phyloP scores from a whole-genome alignment of 2,888 invertebrate genomes.

The Lamellibrachia columna region DNA sequence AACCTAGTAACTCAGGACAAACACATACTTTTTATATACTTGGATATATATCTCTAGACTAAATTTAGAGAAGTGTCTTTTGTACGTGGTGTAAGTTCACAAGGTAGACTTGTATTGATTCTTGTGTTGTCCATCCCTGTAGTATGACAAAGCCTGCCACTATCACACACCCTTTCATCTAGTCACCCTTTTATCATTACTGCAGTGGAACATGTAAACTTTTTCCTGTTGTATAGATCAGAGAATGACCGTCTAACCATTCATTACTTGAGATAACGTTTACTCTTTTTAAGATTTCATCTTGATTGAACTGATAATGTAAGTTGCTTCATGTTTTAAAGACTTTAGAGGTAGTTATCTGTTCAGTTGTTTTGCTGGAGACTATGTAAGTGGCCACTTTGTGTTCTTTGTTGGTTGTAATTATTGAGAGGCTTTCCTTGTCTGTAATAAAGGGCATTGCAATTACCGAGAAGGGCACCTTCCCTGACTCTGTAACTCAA shows the following conservation, averaged over 20 bases:
- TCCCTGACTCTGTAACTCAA: background rate
- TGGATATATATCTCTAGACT: too few relatives aligned
- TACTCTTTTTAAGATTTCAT: background rate
- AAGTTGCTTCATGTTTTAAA: background rate
- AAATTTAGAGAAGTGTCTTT: background rate
- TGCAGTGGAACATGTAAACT: background rate
- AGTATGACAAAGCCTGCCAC: background rate
- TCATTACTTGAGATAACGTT: background rate
- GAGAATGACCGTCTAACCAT: background rate
- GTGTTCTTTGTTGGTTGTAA: background rate
- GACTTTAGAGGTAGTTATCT: conserved; percentile 12
- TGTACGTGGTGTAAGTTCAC: background rate
- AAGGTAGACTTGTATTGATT: background rate
- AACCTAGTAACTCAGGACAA: too few relatives aligned
- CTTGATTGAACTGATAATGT: conserved; percentile 4
- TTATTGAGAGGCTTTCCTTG: conserved; percentile 1
- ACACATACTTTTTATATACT: too few relatives aligned
- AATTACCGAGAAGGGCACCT: background rate
- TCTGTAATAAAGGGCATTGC: background rate
- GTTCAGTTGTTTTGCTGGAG: background rate
- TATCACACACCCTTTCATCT: background rate
- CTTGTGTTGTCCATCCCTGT: background rate
- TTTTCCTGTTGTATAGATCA: background rate
- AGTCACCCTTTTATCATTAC: background rate
- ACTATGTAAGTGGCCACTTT: background rate